Evolutionary conservation across 2,113 vertebrate genomes (phyloP).

Genomic region (Strix uralensis): DNA sequence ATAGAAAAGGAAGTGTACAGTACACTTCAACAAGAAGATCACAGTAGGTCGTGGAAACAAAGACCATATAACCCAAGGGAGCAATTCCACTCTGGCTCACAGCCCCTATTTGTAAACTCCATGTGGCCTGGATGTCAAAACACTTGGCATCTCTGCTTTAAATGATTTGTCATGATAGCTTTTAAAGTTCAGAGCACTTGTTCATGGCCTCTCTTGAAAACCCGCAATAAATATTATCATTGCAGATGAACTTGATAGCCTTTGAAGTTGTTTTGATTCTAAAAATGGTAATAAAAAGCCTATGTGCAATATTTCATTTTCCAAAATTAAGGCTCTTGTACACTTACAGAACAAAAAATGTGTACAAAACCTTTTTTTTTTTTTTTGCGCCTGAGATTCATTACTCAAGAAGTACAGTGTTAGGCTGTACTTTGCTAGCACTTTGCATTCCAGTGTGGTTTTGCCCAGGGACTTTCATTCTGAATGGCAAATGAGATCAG

Average conservation of each 20-base stretch:
- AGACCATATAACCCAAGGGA: constrained; percentile 38
- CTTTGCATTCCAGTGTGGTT: not conserved
- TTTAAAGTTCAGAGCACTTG: constrained; percentile 52
- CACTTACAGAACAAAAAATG: not conserved
- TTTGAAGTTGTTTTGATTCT: constrained; percentile 43
- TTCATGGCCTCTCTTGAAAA: constrained; percentile 24
- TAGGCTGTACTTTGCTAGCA: not conserved
- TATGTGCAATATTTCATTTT: not conserved
- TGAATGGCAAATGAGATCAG: not conserved
- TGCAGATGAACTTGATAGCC: not conserved
- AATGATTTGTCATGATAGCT: constrained; percentile 7
- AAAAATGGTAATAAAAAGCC: not conserved
- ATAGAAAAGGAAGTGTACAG: constrained; percentile 15
- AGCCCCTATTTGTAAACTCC: not conserved
- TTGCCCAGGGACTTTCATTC: not conserved
- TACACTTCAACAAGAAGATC: not conserved
- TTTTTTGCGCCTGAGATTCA: not conserved
- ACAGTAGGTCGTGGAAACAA: constrained; percentile 47
- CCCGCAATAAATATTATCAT: not conserved
- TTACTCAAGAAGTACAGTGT: not conserved
- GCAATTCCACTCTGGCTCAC: not conserved
- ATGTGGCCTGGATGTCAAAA: constrained; percentile 31
- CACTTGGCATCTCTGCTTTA: constrained; percentile 31
- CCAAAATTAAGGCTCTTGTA: not conserved
- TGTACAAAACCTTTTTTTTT: not conserved